Base-by-base conservation (phyloP, 2,888 invertebrate species). In the Drosophila kambysellisi region DNA sequence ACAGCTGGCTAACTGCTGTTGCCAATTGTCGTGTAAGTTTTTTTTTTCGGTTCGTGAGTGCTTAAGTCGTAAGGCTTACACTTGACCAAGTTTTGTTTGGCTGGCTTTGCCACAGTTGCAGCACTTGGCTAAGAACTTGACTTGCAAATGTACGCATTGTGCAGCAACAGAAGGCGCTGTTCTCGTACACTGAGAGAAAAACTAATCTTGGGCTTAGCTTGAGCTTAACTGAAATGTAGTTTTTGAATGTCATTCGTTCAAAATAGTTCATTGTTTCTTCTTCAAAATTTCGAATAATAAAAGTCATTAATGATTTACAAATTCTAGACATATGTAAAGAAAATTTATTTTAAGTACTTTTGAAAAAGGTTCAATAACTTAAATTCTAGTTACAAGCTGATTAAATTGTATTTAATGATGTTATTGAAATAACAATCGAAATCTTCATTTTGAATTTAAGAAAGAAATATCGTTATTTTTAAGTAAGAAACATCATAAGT, bases 1-100 rank as follows among this genome's bases (percentile, higher is more conserved):
- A 71, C 79, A 78, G 57, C 68, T 66, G 70, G 76, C 74, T 69
- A 79, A 85, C 60, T 74, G 70, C 69, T 75, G 29, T 68, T 72
- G 53, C 57, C 88, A 72, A 72, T 88, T 70, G 70, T 53, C 70
- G 60, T 51, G 54, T 54, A 79, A 81, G 81, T 81, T 81, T 70
- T 72, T 73, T 80, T 80, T 71, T 72, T 73, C 12, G 66, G 41
- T 62, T 37, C 37, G 32, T 33, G 56, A 53, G 29, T 30, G 25
- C 61, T 63, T 78, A 88, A 83, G 86, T 75, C 74, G 20, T 58
- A 51, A 53, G 80, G 82, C 89, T 89, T 87, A 82, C 77, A 84
- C 78, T 89, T 84, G 89, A 79, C 87, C 89, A 89, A 79, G 60
- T 76, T 80, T 43, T 51, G 58, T 78, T 78, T 46, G 58, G 51